Evolutionary conservation across 2,113 vertebrate genomes (phyloP).

Genomic region (Thermophis baileyi): DNA sequence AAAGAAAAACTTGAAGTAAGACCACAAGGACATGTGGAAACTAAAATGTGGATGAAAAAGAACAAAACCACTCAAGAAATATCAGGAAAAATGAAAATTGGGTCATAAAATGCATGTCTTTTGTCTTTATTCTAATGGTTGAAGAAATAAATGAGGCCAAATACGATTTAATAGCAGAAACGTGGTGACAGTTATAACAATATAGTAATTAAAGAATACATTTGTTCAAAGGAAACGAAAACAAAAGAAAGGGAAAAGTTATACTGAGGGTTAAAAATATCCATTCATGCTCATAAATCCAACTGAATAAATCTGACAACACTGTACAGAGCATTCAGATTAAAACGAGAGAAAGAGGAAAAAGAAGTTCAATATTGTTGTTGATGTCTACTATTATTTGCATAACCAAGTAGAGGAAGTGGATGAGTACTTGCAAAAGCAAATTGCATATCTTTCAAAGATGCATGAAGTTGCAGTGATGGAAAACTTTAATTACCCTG

Average conservation of each 20-base stretch:
- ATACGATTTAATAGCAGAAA: neutral
- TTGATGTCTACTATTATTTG: neutral
- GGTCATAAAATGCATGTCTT: neutral
- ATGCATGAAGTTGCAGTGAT: neutral
- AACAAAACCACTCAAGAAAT: neutral
- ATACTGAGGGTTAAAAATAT: neutral
- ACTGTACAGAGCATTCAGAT: neutral
- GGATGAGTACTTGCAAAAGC: neutral
- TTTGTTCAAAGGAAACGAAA: neutral
- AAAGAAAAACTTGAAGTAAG: neutral
- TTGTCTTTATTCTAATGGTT: neutral
- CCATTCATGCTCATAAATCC: neutral
- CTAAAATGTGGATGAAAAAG: neutral
- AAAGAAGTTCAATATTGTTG: neutral
- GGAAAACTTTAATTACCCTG: neutral
- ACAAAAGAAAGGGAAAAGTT: neutral
- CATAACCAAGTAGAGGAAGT: neutral
- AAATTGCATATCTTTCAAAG: neutral
- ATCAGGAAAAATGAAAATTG: neutral
- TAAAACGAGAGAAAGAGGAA: neutral
- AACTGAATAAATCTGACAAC: neutral
- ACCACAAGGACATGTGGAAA: neutral
- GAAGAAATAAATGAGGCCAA: neutral
- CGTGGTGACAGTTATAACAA: neutral
- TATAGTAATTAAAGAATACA: neutral